A percentile compares a stretch with the other conserved stretches of the same genome.
phyloP scores from a whole-genome alignment of 1,140 invertebrate species.

The Ips nitidus region DNA sequence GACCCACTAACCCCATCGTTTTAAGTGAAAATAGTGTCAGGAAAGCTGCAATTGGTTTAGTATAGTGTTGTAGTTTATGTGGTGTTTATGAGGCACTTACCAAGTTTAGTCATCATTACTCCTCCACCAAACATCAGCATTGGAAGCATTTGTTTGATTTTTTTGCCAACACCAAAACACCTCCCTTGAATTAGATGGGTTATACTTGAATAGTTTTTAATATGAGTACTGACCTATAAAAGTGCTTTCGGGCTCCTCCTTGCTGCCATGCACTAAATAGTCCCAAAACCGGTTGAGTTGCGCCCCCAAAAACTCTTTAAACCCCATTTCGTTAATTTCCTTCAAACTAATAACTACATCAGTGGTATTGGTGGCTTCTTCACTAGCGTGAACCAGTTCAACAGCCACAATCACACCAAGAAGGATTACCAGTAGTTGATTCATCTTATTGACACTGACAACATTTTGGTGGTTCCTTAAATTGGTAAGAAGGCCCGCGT shows the following conservation, averaged over 20 bases:
- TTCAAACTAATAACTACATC: neutral
- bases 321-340: neutral
- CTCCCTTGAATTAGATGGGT: conserved; percentile 12
- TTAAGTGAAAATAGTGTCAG: conserved; percentile 29
- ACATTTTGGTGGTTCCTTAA: no score
- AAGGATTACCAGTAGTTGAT: no score
- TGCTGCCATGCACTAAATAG: conserved; percentile 8
- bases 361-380: neutral
- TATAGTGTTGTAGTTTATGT: neutral
- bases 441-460: no score
- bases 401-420: no score
- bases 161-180: conserved; percentile 27
- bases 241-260: conserved; percentile 5
- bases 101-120: conserved; percentile 28
- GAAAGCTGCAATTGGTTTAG: conserved; percentile 17
- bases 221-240: conserved; percentile 15
- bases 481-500: no score
- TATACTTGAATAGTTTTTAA: neutral
- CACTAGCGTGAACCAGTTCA: no score
- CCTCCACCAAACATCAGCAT: conserved; percentile 23
- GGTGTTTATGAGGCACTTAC: conserved; percentile 10
- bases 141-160: conserved; percentile 18
- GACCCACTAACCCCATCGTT: conserved; percentile 19
- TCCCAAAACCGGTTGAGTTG: conserved; percentile 1
- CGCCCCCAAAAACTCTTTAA: neutral